These are phyloP conservation scores for Puntigrus tetrazona DNA, from an alignment of 2,113 vertebrate genomes.

Conservation along the genomic window DNA sequence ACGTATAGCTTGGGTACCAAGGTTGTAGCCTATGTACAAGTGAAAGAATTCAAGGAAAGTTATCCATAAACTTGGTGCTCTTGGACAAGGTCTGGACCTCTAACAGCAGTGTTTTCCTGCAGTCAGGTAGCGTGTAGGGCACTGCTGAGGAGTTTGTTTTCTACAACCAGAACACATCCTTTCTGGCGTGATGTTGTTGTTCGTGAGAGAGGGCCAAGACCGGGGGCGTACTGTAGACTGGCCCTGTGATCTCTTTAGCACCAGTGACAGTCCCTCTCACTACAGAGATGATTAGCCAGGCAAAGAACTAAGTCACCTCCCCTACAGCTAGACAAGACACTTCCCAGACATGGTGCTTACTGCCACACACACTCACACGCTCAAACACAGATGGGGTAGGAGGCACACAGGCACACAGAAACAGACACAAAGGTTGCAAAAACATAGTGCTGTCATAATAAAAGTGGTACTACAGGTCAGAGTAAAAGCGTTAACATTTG, in stretches of 20 bases:
- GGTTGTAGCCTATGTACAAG: not conserved
- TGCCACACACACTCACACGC: conserved; percentile 31
- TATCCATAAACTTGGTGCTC: not conserved
- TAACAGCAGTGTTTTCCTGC: not conserved
- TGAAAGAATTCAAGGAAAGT: not conserved
- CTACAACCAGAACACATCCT: conserved; percentile 21
- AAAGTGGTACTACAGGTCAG: not conserved
- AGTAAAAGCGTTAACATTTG: not conserved
- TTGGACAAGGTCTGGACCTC: not conserved
- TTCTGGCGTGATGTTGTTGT: conserved; percentile 18
- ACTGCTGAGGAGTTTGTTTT: not conserved
- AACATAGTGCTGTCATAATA: not conserved
- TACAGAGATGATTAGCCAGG: conserved; percentile 54
- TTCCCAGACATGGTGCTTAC: conserved; percentile 34
- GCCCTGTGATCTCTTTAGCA: conserved; percentile 54
- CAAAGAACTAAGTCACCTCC: conserved; percentile 50
- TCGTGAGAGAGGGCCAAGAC: conserved; percentile 40
- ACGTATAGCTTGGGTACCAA: not conserved
- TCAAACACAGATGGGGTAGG: conserved; percentile 13
- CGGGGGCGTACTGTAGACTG: conserved; percentile 49
- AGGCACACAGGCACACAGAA: conserved; percentile 11
- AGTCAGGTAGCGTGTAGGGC: not conserved
- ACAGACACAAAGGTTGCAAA: conserved; percentile 19
- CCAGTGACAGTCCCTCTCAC: conserved; percentile 52
- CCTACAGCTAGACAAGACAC: conserved; percentile 45